Base-by-base conservation (phyloP, 1,140 invertebrate species). In the Magallana angulata region DNA sequence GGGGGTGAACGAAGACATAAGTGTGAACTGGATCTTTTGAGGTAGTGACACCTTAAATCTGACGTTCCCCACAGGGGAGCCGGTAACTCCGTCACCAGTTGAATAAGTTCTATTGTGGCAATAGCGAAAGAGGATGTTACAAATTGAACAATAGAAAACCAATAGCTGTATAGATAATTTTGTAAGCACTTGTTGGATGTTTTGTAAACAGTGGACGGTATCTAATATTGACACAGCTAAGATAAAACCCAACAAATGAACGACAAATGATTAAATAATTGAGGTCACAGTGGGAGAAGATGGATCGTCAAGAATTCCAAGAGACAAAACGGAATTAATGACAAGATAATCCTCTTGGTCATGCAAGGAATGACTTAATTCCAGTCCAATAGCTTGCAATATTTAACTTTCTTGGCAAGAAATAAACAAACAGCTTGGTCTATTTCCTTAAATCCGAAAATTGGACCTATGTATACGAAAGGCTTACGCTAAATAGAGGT, bases 311-410 rank as follows among this genome's bases (percentile, higher is more conserved):
- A 30, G 68, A 76, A 76, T 76, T 76, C 68, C 68, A 30, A 36
- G 68, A 76, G 68, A 30, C 24, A 36, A 76, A 76, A 76, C 24
- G 14, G 24, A 76, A 76, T 76, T 76, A 24, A 76, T 76, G 18
- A 30, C 18, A 30, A 76, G 2, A 11, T 76, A 76, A 76, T 76
- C 24, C 68, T 30, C 68, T 71, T 71, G 18, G 68, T 76, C 68
- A 76, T 76, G 68, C 68, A 76, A 76, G 68, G 68, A 76, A 76
- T 76, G 68, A 76, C 68, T 76, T 76, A 76, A 76, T 76, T 76
- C 68, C 68, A 11, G 68, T 76, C 24, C 68, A 76, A 76, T 76
- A 76, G 68, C 12, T 36, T 18, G 18, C 12, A 36, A 18, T 30
- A 30, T 24, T 30, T 8, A 76, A 76, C 68, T 76, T 8, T 76